phyloP scores from a whole-genome alignment of 2,888 invertebrate species.

The Miltochrista miniata region DNA sequence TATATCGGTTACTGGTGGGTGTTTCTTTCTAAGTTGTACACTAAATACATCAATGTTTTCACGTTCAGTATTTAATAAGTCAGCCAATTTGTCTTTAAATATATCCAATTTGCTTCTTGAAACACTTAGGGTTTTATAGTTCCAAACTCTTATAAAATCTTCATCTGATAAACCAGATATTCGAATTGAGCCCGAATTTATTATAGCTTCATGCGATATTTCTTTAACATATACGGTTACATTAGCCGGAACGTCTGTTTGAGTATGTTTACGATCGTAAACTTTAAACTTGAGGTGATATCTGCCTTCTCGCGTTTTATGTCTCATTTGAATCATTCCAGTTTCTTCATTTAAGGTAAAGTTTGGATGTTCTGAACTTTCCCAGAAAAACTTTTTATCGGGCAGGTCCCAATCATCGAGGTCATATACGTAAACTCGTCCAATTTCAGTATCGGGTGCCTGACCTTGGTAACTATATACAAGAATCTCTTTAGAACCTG shows the following conservation, averaged over 20 bases:
- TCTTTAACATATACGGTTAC: constrained; percentile 97
- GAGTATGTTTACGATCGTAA: constrained; percentile 96
- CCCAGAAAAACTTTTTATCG: constrained; percentile 99
- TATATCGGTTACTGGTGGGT: constrained; percentile 95
- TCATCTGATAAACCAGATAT: constrained; percentile 97
- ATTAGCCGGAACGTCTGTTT: constrained; percentile 97
- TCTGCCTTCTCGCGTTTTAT: constrained; percentile 94
- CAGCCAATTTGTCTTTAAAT: constrained; percentile 94
- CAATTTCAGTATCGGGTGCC: constrained; percentile 95
- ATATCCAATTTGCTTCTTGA: constrained; percentile 95
- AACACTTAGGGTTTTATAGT: constrained; percentile 93
- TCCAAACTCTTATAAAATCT: constrained; percentile 97
- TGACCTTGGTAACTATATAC: constrained; percentile 98
- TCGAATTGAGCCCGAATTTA: constrained; percentile 97
- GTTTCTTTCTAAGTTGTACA: constrained; percentile 93
- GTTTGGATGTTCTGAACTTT: constrained; percentile 91
- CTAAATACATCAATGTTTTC: constrained; percentile 98
- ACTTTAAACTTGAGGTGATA: constrained; percentile 93
- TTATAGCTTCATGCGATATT: constrained; percentile 97
- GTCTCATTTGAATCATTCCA: constrained; percentile 98
- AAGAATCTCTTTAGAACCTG: constrained; percentile 98
- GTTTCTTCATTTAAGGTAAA: constrained; percentile 95
- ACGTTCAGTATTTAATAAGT: constrained; percentile 91
- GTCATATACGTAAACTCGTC: constrained; percentile 98
- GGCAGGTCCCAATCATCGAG: constrained; percentile 99